phyloP scores from a whole-genome alignment of 2,888 invertebrate species.

The Hypomecis punctinalis region DNA sequence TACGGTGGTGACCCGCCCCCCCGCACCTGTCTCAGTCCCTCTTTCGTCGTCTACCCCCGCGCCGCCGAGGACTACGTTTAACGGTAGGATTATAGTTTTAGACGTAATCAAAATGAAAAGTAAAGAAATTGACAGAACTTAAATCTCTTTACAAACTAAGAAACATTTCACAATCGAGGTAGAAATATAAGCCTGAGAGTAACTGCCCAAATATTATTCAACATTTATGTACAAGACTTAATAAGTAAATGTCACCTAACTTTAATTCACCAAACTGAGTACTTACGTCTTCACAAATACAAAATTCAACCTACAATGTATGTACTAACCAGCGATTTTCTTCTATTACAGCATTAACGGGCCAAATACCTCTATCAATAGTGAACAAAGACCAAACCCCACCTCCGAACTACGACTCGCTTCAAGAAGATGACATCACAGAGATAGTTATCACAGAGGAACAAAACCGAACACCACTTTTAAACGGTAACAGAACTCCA shows the following conservation, averaged over 20 bases:
- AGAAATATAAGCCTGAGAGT: background rate
- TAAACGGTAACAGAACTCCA: slow-evolving; percentile 43
- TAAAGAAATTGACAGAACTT: no score
- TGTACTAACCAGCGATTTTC: background rate
- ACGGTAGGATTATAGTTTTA: no score
- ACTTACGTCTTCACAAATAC: background rate
- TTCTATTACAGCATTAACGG: slow-evolving; percentile 68
- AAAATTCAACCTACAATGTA: background rate
- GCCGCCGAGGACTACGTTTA: no score
- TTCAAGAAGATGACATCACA: slow-evolving; percentile 64
- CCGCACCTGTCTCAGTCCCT: no score
- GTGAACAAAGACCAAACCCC: slow-evolving; percentile 60
- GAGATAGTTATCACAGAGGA: slow-evolving; percentile 68
- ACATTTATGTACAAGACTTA: no score
- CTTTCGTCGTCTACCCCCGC: no score
- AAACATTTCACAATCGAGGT: slow-evolving; percentile 9
- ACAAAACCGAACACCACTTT: slow-evolving; percentile 56
- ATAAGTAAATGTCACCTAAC: background rate
- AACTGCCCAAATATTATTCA: background rate
- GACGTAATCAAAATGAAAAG: no score
- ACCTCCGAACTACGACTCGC: slow-evolving; percentile 70
- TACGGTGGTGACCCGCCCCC: no score
- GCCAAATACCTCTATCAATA: slow-evolving; percentile 66
- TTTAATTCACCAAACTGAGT: background rate
- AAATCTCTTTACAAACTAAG: no score